Conservation (phyloP, 2,888 invertebrate genomes). For the Drosophila peninsularis region DNA sequence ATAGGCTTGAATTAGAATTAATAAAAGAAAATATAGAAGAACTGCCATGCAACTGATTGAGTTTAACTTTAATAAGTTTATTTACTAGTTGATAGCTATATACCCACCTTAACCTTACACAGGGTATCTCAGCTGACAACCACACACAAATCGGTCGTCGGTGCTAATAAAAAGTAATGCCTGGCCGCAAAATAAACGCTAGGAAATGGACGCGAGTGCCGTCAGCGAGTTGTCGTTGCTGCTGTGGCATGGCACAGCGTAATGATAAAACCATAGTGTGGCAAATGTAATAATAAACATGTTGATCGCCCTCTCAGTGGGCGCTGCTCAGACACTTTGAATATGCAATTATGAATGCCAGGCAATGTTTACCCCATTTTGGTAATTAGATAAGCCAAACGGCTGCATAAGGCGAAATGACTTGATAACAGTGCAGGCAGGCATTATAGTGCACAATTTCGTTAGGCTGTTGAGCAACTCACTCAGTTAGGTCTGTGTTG, state of each 20-base stretch:
- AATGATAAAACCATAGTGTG: conserved; percentile 68
- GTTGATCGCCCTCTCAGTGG: conserved; percentile 56
- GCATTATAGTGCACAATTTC: conserved; percentile 28
- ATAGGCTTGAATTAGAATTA: too few relatives aligned
- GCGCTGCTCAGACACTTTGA: conserved; percentile 65
- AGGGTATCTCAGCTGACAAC: conserved; percentile 36
- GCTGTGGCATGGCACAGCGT: conserved; percentile 51
- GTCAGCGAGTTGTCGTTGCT: conserved; percentile 39
- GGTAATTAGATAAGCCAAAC: conserved; percentile 67
- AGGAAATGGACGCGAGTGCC: conserved; percentile 66
- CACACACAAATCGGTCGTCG: conserved; percentile 51
- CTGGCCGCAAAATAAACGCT: conserved; percentile 72
- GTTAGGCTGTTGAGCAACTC: conserved; percentile 9
- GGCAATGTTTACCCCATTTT: conserved; percentile 69
- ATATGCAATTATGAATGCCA: conserved; percentile 74
- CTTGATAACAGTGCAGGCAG: conserved; percentile 50
- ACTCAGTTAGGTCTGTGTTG: background rate
- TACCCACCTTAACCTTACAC: background rate
- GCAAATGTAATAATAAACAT: conserved; percentile 77
- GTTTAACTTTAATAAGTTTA: too few relatives aligned
- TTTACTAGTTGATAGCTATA: too few relatives aligned
- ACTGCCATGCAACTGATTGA: too few relatives aligned
- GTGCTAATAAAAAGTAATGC: conserved; percentile 77
- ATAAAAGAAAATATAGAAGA: too few relatives aligned
- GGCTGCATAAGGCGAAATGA: conserved; percentile 57